Percentiles rank a stretch among this genome's conserved stretches.
phyloP scores from a whole-genome alignment of 2,113 vertebrate genomes.

The Cephalophus harveyi region DNA sequence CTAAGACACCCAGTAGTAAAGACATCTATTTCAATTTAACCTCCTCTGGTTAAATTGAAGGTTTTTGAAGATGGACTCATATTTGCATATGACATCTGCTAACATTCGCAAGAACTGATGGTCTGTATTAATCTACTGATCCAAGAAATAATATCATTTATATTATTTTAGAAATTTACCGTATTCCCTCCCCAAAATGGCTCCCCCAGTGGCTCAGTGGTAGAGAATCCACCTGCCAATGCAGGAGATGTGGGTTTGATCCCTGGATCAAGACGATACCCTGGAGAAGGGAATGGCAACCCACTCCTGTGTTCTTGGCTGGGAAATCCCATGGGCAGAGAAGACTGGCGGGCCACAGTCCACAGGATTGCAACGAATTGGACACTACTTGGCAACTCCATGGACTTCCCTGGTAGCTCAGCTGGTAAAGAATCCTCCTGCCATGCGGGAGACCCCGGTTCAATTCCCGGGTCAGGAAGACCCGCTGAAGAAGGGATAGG shows the following conservation, averaged over 20 bases:
- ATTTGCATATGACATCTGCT: background rate
- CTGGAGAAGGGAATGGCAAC: background rate
- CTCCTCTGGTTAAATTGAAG: background rate
- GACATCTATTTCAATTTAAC: background rate
- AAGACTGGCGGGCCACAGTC: background rate
- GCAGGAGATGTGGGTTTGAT: background rate
- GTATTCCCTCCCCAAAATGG: background rate
- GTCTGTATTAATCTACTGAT: background rate
- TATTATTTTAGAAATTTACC: background rate
- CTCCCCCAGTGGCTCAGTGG: background rate
- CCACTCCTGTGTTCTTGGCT: background rate
- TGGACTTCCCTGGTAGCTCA: background rate
- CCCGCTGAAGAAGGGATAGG: background rate
- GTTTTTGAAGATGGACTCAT: background rate
- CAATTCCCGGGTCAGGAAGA: background rate
- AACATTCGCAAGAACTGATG: background rate
- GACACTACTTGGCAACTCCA: background rate
- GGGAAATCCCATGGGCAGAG: background rate
- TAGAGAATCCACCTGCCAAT: background rate
- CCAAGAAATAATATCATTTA: background rate
- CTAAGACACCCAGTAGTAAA: background rate
- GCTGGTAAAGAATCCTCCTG: background rate
- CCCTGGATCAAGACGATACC: background rate
- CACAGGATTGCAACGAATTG: background rate
- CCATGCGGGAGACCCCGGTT: fast-evolving